A percentile compares a stretch with the other conserved stretches of the same genome.
These are phyloP conservation scores for Macquaria australasica DNA, from an alignment of 2,113 vertebrate genomes.

Conservation along the genomic window DNA sequence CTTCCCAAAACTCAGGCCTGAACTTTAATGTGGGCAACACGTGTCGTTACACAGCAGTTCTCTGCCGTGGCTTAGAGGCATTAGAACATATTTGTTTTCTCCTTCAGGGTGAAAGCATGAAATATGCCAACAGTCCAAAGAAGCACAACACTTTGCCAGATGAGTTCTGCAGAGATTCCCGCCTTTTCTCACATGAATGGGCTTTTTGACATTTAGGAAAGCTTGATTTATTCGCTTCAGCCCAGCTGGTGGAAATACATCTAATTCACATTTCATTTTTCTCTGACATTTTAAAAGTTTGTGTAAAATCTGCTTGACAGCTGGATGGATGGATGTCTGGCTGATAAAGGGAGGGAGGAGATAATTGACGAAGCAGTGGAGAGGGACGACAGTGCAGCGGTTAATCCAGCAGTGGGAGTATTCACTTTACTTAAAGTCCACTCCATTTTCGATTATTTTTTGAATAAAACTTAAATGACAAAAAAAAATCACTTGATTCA, in stretches of 20 bases:
- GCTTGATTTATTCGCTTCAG: constrained; percentile 1
- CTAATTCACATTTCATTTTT: constrained; percentile 8
- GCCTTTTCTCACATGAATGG: constrained; percentile 4
- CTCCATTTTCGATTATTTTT: no score
- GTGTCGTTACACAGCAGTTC: not conserved
- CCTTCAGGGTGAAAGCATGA: constrained; percentile 13
- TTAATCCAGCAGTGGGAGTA: not conserved
- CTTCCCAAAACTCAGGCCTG: not conserved
- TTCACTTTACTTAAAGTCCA: not conserved
- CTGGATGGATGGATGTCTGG: not conserved
- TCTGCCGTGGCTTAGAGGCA: not conserved
- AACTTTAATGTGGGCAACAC: not conserved
- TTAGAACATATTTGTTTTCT: not conserved
- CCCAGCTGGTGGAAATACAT: constrained; percentile 28
- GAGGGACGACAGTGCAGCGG: not conserved
- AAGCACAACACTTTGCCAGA: not conserved
- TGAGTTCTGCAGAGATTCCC: not conserved
- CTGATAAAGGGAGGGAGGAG: not conserved
- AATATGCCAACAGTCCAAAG: not conserved
- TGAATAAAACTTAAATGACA: no score
- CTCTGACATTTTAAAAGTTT: constrained; percentile 49
- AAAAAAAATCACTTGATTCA: not conserved
- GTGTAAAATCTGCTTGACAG: not conserved
- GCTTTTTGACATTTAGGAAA: constrained; percentile 30
- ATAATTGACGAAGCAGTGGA: no score